These are phyloP conservation scores for zebrafish (Danio rerio) DNA, from an alignment of 2,113 vertebrate genomes.

Conservation along the genomic window DNA sequence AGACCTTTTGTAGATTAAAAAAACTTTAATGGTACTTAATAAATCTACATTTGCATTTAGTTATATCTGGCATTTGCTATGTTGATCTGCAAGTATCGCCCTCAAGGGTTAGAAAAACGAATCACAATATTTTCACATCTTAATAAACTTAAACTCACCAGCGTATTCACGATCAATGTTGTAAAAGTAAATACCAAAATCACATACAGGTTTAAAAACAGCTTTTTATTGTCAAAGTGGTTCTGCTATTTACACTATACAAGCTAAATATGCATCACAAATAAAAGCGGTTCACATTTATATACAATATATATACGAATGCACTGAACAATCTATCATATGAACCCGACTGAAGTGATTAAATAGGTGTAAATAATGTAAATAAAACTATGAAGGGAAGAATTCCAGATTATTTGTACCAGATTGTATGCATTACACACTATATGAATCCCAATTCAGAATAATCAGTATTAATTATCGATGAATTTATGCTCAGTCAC, in stretches of 20 bases:
- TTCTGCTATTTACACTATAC: conserved; percentile 82
- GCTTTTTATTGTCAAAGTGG: conserved; percentile 81
- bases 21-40: not conserved
- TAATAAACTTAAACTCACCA: not conserved
- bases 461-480: not conserved
- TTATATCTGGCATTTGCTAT: not conserved
- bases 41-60: not conserved
- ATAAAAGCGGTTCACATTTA: conserved; percentile 77
- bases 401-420: not conserved
- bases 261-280: conserved; percentile 76
- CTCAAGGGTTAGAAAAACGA: conserved; percentile 14
- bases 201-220: conserved; percentile 70
- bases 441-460: not conserved
- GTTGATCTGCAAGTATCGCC: conserved; percentile 14
- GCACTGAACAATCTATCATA: conserved; percentile 61
- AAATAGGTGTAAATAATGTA: conserved; percentile 10
- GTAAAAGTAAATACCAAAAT: conserved; percentile 6
- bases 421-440: not conserved
- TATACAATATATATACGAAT: conserved; percentile 78
- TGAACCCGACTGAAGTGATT: conserved; percentile 56
- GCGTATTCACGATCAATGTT: no score
- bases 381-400: not conserved
- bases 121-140: not conserved
- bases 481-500: not conserved
- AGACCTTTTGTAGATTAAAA: not conserved